These are phyloP conservation scores for Chaetoderma sp. DNA, from an alignment of 2,888 invertebrate genomes.

Conservation along the genomic window DNA sequence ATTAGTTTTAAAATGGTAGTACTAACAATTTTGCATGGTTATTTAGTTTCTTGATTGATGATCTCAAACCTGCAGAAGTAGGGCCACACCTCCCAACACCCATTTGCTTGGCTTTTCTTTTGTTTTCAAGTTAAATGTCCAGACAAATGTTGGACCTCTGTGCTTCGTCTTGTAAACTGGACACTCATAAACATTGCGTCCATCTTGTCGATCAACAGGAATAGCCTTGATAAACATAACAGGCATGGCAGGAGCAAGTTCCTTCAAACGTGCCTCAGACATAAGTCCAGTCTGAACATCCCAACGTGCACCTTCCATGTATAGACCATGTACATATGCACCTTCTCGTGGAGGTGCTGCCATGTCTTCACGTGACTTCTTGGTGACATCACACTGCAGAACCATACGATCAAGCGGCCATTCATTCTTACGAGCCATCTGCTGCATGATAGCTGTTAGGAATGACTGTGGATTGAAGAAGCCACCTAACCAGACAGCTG, in stretches of 20 bases:
- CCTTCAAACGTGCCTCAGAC: conserved; percentile 91
- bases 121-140: conserved; percentile 96
- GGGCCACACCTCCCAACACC: conserved; percentile 93
- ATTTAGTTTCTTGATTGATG: too few species aligned
- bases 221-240: conserved; percentile 88
- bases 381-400: conserved; percentile 95
- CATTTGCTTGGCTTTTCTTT: conserved; percentile 96
- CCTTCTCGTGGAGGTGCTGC: conserved; percentile 84
- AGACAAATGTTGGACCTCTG: conserved; percentile 93
- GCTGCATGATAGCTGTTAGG: conserved; percentile 97
- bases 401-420: conserved; percentile 97
- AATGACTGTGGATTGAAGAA: conserved; percentile 98
- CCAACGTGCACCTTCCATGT: conserved; percentile 96
- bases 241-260: conserved; percentile 92
- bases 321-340: conserved; percentile 91
- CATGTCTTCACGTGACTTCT: conserved; percentile 95
- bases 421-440: conserved; percentile 92
- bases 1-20: too few species aligned
- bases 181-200: conserved; percentile 94
- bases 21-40: too few species aligned
- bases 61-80: conserved; percentile 89
- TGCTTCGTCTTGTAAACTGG: conserved; percentile 95
- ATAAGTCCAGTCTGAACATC: conserved; percentile 91
- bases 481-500: conserved; percentile 95
- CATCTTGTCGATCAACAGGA: conserved; percentile 90